These are phyloP conservation scores for Pachycephus smyrnensis DNA, from an alignment of 2,888 invertebrate species.

Conservation along the genomic window DNA sequence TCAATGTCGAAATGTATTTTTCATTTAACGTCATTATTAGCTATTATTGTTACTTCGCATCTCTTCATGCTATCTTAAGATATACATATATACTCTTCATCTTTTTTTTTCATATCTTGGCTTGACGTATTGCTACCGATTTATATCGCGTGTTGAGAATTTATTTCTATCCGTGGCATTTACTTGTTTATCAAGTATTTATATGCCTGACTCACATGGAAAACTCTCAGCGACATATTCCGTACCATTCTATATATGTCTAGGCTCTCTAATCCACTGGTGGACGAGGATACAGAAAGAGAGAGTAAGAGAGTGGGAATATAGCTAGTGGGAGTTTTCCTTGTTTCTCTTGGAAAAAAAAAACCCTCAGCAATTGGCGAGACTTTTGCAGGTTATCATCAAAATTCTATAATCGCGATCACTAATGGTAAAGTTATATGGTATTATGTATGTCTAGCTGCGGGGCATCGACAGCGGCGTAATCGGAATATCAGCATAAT, in stretches of 20 bases:
- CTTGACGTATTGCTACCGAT: constrained; percentile 49
- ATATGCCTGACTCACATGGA: not conserved
- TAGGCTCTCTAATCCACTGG: not conserved
- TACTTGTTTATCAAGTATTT: not conserved
- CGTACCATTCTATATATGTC: not conserved
- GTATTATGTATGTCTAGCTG: constrained; percentile 20
- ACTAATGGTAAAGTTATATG: constrained; percentile 20
- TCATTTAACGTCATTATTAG: constrained; percentile 29
- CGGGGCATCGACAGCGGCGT: not conserved
- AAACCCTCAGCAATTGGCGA: not conserved
- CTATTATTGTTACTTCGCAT: constrained; percentile 35
- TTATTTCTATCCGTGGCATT: not conserved
- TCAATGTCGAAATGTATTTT: constrained; percentile 30
- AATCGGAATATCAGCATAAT: not conserved
- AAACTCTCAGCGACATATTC: not conserved
- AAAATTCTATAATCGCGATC: constrained; percentile 19
- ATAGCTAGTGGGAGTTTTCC: not conserved
- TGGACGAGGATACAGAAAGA: not conserved
- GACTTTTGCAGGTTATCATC: not conserved
- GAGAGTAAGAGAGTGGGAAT: not conserved
- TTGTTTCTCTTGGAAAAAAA: not conserved
- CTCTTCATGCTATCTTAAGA: constrained; percentile 39
- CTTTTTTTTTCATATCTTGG: constrained; percentile 34
- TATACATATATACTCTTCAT: constrained; percentile 7
- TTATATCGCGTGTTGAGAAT: constrained; percentile 13